Evolutionary conservation across 2,797 vertebrate genomes (phyloP).

Genomic region (Siniperca scherzeri): DNA sequence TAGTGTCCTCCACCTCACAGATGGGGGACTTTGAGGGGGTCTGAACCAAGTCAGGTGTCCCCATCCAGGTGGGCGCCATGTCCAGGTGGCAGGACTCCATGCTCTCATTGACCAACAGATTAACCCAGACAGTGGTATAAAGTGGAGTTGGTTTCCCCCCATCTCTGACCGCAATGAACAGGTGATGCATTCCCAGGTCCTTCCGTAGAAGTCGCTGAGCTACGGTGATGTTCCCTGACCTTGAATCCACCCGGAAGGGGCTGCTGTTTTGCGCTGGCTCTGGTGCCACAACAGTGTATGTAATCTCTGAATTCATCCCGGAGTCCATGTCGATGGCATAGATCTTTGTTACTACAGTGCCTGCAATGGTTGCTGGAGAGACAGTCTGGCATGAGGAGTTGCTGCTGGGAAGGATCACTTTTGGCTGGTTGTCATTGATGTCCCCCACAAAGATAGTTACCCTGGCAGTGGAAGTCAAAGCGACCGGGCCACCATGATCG

Average conservation of each 20-base stretch:
- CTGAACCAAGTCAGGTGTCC: conserved; percentile 50
- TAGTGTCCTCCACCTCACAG: conserved; percentile 61
- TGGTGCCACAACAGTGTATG: conserved; percentile 76
- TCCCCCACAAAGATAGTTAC: conserved; percentile 87
- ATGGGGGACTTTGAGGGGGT: conserved; percentile 50
- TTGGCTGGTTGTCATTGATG: conserved; percentile 88
- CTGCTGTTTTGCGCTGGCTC: conserved; percentile 59
- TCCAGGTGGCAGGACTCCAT: conserved; percentile 79
- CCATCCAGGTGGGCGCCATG: conserved; percentile 71
- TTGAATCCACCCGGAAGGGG: conserved; percentile 83
- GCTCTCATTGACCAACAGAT: conserved; percentile 85
- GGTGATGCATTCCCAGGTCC: conserved; percentile 85
- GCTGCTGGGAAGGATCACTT: conserved; percentile 86
- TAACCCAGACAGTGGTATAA: conserved; percentile 86
- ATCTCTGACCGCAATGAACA: conserved; percentile 85
- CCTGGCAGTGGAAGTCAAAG: conserved; percentile 80
- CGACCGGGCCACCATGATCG: conserved; percentile 80
- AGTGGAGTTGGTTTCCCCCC: conserved; percentile 84
- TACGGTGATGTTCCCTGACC: conserved; percentile 85
- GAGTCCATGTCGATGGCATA: conserved; percentile 86
- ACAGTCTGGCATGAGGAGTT: conserved; percentile 86
- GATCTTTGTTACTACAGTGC: conserved; percentile 84
- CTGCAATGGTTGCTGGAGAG: conserved; percentile 73
- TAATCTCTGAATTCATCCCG: conserved; percentile 86
- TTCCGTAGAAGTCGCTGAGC: conserved; percentile 67